Conservation (phyloP, 2,113 vertebrate species). For the Nothobranchius furzeri region DNA sequence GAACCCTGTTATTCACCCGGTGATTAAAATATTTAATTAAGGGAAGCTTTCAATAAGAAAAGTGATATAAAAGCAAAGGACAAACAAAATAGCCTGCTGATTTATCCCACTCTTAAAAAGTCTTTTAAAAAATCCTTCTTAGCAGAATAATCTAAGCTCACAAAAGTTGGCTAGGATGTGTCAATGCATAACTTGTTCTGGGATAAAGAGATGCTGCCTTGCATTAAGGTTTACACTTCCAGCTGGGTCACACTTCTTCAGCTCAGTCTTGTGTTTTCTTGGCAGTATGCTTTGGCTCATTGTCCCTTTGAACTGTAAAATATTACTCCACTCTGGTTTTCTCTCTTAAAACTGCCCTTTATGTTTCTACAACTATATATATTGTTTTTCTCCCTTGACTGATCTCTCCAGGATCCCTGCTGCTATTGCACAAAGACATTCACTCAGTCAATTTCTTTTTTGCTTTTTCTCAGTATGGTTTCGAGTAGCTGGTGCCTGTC, state of each 20-base stretch:
- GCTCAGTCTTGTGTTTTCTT: neutral
- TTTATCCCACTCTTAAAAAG: neutral
- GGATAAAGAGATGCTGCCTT: neutral
- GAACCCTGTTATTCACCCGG: too few relatives aligned
- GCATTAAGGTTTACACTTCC: neutral
- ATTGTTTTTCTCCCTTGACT: neutral
- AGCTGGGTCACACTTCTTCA: constrained; percentile 9
- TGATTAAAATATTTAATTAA: too few relatives aligned
- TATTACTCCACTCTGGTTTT: neutral
- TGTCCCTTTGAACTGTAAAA: neutral
- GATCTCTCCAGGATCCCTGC: too few relatives aligned
- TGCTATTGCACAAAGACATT: neutral
- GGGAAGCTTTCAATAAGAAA: too few relatives aligned
- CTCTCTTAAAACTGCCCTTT: neutral
- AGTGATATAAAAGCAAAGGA: neutral
- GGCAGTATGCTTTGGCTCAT: neutral
- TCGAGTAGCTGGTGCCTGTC: too few relatives aligned
- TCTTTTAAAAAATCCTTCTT: neutral
- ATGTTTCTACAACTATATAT: neutral
- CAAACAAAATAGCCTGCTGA: neutral
- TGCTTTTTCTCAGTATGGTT: too few relatives aligned
- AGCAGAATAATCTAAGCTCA: neutral
- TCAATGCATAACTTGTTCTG: neutral
- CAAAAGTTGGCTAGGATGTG: neutral
- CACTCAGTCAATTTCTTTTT: neutral